Evolutionary conservation across 2,888 invertebrate species (phyloP).

Genomic region (Stenodema calcarata): DNA sequence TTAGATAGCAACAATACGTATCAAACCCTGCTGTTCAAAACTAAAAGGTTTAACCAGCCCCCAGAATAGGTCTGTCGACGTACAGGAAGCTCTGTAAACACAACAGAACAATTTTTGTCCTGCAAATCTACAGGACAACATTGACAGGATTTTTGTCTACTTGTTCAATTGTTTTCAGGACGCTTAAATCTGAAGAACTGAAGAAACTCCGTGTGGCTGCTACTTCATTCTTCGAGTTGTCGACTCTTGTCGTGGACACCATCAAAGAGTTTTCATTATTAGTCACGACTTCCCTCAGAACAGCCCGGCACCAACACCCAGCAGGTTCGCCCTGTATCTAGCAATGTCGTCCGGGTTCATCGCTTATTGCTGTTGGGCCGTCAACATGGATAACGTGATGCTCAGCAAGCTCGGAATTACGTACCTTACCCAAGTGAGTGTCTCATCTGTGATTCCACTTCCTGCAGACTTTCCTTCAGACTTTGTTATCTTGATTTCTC

Average conservation of each 20-base stretch:
- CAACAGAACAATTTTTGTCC: too few species aligned
- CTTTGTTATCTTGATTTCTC: too few species aligned
- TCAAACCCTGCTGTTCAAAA: too few species aligned
- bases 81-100: too few species aligned
- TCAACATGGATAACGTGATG: conserved; percentile 64
- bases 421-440: conserved; percentile 80
- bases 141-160: too few species aligned
- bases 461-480: too few species aligned
- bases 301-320: conserved; percentile 89
- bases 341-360: conserved; percentile 73
- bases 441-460: too few species aligned
- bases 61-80: too few species aligned
- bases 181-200: conserved; percentile 71
- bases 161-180: too few species aligned
- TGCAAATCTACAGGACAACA: too few species aligned
- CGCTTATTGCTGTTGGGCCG: conserved; percentile 40
- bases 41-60: too few species aligned
- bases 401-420: conserved; percentile 76
- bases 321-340: conserved; percentile 88
- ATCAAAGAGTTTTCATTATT: conserved; percentile 72
- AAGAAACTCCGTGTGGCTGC: conserved; percentile 79
- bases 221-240: conserved; percentile 79
- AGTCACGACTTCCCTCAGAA: conserved; percentile 75
- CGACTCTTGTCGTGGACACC: conserved; percentile 78
- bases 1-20: too few species aligned